Evolutionary conservation across 1,140 invertebrate species (phyloP).

Genomic region (Drosophila tani): DNA sequence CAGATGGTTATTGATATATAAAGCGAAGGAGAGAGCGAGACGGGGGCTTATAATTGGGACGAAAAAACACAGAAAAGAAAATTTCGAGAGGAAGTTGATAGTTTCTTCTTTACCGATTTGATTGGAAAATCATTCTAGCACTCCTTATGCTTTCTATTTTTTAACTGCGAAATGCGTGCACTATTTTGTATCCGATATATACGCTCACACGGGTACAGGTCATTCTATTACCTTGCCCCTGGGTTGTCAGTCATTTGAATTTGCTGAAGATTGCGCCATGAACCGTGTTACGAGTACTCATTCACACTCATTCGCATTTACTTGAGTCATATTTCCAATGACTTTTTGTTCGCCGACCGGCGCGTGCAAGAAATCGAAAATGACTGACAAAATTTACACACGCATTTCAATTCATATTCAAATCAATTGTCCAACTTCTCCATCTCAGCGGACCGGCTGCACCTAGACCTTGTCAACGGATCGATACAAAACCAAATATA

Average conservation of each 20-base stretch:
- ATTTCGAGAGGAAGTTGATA: conserved; percentile 60
- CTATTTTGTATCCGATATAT: conserved; percentile 4
- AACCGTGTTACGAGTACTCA: conserved; percentile 42
- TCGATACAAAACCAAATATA: conserved; percentile 17
- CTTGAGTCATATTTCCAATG: conserved; percentile 53
- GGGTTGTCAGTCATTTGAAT: conserved; percentile 50
- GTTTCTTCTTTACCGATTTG: conserved; percentile 54
- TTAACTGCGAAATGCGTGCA: conserved; percentile 31
- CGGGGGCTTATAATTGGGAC: conserved; percentile 17
- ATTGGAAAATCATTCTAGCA: conserved; percentile 8
- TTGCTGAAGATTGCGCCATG: conserved; percentile 56
- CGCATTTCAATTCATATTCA: conserved; percentile 61
- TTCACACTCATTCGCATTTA: conserved; percentile 52
- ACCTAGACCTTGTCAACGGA: conserved; percentile 81
- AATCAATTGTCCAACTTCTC: conserved; percentile 71
- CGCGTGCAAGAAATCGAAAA: conserved; percentile 75
- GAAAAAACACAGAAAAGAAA: conserved; percentile 30
- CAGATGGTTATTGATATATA: conserved; percentile 45
- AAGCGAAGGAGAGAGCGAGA: neutral
- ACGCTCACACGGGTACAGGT: neutral
- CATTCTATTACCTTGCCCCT: conserved; percentile 51
- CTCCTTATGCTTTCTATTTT: conserved; percentile 32
- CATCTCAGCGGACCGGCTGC: conserved; percentile 65
- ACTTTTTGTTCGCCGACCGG: conserved; percentile 46
- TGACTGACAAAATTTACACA: conserved; percentile 43